These are phyloP conservation scores for Tupaia tana DNA, from an alignment of 2,113 vertebrate genomes.

Conservation along the genomic window DNA sequence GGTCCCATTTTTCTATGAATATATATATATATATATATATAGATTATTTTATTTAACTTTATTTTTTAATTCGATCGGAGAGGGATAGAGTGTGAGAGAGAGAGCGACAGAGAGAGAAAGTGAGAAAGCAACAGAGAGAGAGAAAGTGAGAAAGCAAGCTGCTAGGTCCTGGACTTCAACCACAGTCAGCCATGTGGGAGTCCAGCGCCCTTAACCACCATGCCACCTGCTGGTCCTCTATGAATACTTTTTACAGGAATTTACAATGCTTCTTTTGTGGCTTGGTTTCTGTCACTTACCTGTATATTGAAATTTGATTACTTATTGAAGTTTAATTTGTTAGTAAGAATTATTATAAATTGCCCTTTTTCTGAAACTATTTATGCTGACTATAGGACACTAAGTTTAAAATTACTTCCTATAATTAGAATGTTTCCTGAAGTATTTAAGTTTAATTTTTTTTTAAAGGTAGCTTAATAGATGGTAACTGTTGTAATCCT, in stretches of 20 bases:
- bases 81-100: no score
- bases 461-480: not conserved
- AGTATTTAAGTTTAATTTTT: slow-evolving; percentile 14
- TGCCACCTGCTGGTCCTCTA: not conserved
- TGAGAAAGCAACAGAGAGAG: no score
- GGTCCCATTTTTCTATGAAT: no score
- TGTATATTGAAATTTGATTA: not conserved
- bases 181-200: no score
- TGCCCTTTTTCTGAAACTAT: slow-evolving; percentile 41
- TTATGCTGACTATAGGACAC: not conserved
- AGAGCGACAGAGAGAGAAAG: no score
- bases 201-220: no score
- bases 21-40: no score
- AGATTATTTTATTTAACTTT: no score
- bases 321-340: slow-evolving; percentile 50
- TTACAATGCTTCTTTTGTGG: slow-evolving; percentile 34
- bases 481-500: not conserved
- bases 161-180: no score
- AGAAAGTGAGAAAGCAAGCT: no score
- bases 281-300: not conserved
- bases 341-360: slow-evolving; percentile 6
- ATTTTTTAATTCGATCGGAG: no score
- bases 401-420: slow-evolving; percentile 48
- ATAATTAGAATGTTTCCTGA: slow-evolving; percentile 13
- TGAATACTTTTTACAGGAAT: slow-evolving; percentile 54